Conservation (phyloP, 1,140 invertebrate genomes). For the Panulirus ornatus region DNA sequence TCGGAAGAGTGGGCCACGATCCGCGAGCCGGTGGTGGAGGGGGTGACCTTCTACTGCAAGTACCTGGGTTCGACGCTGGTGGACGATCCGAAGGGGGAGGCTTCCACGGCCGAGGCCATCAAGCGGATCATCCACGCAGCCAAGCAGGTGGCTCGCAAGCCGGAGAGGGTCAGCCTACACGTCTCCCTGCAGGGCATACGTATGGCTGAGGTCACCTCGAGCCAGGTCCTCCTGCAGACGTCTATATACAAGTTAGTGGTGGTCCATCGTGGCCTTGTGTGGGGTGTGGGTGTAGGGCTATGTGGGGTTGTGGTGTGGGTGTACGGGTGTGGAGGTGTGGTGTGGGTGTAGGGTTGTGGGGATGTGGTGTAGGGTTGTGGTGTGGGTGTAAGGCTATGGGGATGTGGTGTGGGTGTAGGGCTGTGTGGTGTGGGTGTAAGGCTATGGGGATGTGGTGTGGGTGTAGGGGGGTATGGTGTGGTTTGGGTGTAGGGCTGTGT, state of each 20-base stretch:
- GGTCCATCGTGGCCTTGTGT: too few relatives aligned
- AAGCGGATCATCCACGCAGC: conserved; percentile 82
- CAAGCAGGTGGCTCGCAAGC: conserved; percentile 81
- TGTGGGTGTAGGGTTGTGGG: background rate
- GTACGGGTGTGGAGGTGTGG: background rate
- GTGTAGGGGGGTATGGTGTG: too few relatives aligned
- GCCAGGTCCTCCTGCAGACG: conserved; percentile 86
- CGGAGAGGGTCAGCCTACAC: conserved; percentile 82
- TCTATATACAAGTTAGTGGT: conserved; percentile 88
- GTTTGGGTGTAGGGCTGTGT: too few relatives aligned
- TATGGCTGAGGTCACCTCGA: conserved; percentile 84
- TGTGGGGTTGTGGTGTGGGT: background rate
- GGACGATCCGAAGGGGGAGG: conserved; percentile 83
- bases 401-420: too few relatives aligned
- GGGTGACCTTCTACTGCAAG: conserved; percentile 85
- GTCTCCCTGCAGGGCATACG: conserved; percentile 84
- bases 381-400: too few relatives aligned
- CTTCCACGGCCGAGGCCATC: conserved; percentile 84
- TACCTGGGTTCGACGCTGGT: conserved; percentile 86
- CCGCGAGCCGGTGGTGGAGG: conserved; percentile 82
- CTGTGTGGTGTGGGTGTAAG: too few relatives aligned
- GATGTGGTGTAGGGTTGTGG: too few relatives aligned
- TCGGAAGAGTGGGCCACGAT: conserved; percentile 87
- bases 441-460: too few relatives aligned
- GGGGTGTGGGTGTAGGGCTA: too few relatives aligned